Evolutionary conservation across 2,888 invertebrate species (phyloP), one percentile per base, ranked within the genome.

Genomic region (Monopis laevigella): DNA sequence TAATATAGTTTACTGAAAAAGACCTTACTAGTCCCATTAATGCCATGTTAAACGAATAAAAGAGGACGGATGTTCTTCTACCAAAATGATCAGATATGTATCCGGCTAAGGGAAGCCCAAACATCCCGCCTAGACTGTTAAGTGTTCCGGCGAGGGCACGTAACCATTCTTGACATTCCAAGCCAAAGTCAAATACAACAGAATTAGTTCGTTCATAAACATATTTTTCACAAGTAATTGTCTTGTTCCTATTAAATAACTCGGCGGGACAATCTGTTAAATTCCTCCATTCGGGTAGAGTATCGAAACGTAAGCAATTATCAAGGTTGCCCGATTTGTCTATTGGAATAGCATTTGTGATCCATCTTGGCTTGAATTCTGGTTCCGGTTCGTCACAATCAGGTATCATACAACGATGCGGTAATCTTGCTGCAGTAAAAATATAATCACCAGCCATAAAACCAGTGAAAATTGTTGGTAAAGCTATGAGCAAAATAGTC

Each of bases 101-200:
- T 18, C 91, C 91, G 2, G 88, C 85, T 16, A 89, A 55, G 1
- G 86, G 84, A 32, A 89, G 78, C 1, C 88, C 86, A 39, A 89
- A 65, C 65, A 90, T 86, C 51, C 85, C 88, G 24, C 90, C 90
- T 32, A 87, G 61, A 56, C 87, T 89, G 55, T 88, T 88, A 8
- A 89, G 67, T n/a, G 90, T 89, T 2, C 91, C 91, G 19, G 90
- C 86, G 45, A 91, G 59, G 3, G 89, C 84, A 46, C 90, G 66
- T 52, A 87, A 84, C 90, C 90, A 91, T 82, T 77, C 82, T 41
- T 84, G 72, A 50, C 81, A 81, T 50, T 71, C 70, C 42, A 78
- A 53, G 48, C 64, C 59, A 44, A 77, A 77, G 45, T 77, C 77
- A 48, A 68, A 77, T 17, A 77, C 77, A 10, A 66, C 61, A 2